phyloP scores from a whole-genome alignment of 2,888 invertebrate genomes.

The Meghimatium bilineatum region DNA sequence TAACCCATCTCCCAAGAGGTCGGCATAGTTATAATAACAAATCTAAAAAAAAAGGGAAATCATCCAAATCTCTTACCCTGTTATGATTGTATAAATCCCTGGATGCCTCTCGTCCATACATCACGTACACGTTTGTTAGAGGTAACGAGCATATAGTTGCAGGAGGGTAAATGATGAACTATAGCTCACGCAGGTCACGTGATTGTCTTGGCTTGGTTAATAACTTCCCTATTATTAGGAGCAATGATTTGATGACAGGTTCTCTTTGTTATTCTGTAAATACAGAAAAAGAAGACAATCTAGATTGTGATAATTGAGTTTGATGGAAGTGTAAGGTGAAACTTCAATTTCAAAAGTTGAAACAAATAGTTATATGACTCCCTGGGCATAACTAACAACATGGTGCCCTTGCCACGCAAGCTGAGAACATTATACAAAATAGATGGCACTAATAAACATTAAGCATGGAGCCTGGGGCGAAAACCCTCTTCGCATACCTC shows the following conservation, averaged over 20 bases:
- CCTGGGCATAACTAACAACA: too few relatives aligned
- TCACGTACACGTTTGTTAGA: neutral
- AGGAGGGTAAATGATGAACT: neutral
- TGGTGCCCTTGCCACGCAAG: too few relatives aligned
- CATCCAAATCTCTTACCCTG: neutral
- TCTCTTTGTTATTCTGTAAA: neutral
- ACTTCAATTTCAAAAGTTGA: too few relatives aligned
- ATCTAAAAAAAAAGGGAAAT: too few relatives aligned
- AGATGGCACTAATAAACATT: too few relatives aligned
- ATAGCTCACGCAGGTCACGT: neutral
- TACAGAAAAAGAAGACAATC: neutral
- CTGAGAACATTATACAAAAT: too few relatives aligned
- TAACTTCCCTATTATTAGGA: neutral
- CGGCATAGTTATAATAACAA: too few relatives aligned
- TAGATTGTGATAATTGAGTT: neutral
- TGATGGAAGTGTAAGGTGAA: too few relatives aligned
- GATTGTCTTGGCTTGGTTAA: neutral
- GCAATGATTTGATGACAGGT: neutral
- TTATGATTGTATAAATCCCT: neutral
- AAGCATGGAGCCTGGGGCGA: too few relatives aligned
- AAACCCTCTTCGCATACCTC: too few relatives aligned
- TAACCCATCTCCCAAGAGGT: too few relatives aligned
- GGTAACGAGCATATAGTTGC: neutral
- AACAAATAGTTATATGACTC: too few relatives aligned
- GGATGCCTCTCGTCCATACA: neutral